Conservation (phyloP, 2,113 vertebrate genomes). For the Sapayoa aenigma region DNA sequence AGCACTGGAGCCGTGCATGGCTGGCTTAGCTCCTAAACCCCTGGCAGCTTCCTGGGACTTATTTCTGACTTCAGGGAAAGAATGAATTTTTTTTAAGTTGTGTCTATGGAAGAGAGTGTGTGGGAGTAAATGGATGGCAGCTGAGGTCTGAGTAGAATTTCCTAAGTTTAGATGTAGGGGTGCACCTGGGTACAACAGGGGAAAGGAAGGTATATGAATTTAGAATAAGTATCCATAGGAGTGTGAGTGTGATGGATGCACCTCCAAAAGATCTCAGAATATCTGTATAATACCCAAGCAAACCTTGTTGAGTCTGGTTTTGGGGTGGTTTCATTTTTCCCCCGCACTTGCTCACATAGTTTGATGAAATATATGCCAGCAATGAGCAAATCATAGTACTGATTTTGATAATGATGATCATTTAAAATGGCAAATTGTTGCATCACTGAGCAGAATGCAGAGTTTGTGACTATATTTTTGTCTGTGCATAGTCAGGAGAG, state of each 20-base stretch:
- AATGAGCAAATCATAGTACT: not conserved
- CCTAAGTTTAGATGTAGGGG: not conserved
- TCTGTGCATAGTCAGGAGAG: not conserved
- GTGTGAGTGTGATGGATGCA: not conserved
- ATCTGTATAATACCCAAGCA: not conserved
- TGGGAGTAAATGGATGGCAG: not conserved
- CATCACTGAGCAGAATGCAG: not conserved
- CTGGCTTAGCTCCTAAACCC: slow-evolving; percentile 72
- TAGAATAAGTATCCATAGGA: not conserved
- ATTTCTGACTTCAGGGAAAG: slow-evolving; percentile 3
- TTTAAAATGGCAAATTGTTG: not conserved
- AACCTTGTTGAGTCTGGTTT: fast-evolving
- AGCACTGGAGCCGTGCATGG: slow-evolving; percentile 21
- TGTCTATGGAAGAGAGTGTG: not conserved
- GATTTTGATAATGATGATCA: not conserved
- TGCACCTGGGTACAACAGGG: not conserved
- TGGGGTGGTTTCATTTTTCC: too few species aligned
- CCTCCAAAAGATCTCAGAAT: not conserved
- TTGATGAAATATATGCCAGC: not conserved
- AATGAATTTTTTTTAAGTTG: not conserved
- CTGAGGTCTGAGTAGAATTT: not conserved
- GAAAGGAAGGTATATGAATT: not conserved
- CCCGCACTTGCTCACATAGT: not conserved
- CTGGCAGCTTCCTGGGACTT: slow-evolving; percentile 45
- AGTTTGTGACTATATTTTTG: not conserved